Evolutionary conservation across 2,888 invertebrate species (phyloP).

Genomic region (Marronus borbonicus): DNA sequence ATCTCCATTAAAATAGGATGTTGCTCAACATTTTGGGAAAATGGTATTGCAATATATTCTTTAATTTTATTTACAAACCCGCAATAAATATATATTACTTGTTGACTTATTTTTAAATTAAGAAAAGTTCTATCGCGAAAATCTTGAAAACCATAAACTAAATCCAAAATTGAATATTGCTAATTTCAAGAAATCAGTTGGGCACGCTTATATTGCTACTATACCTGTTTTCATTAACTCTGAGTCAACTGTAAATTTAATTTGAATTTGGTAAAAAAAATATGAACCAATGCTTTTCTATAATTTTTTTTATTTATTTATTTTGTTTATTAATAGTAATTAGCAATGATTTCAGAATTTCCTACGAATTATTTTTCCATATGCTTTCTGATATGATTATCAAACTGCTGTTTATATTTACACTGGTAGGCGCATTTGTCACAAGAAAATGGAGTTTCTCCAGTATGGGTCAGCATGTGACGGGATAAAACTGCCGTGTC

Average conservation of each 20-base stretch:
- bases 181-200: not conserved
- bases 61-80: too few relatives aligned
- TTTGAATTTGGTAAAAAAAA: not conserved
- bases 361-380: not conserved
- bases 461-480: conserved; percentile 17
- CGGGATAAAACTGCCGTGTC: not conserved
- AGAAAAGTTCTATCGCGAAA: too few relatives aligned
- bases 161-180: too few relatives aligned
- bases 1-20: too few relatives aligned
- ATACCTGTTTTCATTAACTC: not conserved
- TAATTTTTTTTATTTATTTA: too few relatives aligned
- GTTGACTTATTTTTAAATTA: too few relatives aligned
- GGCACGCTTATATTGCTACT: not conserved
- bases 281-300: not conserved
- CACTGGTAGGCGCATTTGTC: not conserved
- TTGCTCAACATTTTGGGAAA: too few relatives aligned
- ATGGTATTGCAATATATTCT: too few relatives aligned
- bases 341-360: too few relatives aligned
- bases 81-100: too few relatives aligned
- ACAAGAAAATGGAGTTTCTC: conserved; percentile 17
- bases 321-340: too few relatives aligned
- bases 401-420: conserved; percentile 8
- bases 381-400: conserved; percentile 13
- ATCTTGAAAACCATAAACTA: too few relatives aligned
- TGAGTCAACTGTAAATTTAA: not conserved